Evolutionary conservation across 1,140 invertebrate genomes (phyloP).

Genomic region (Hycleus phaleratus): DNA sequence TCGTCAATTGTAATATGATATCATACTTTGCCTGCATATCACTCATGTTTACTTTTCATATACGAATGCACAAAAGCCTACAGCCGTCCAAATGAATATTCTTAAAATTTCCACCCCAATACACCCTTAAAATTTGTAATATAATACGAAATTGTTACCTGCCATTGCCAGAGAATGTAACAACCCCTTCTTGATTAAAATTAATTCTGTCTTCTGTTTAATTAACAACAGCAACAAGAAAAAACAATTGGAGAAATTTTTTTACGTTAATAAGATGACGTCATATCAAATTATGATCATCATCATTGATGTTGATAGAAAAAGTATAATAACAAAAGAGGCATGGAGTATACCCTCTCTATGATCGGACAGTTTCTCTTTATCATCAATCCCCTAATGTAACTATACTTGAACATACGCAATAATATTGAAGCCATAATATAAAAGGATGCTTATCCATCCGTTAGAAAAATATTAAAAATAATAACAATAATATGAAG

Average conservation of each 20-base stretch:
- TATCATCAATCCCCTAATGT: too few relatives aligned
- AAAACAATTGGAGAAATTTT: too few relatives aligned
- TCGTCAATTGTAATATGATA: slow-evolving; percentile 30
- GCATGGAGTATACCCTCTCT: too few relatives aligned
- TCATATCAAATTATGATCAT: slow-evolving; percentile 17
- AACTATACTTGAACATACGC: not conserved
- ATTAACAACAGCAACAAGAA: too few relatives aligned
- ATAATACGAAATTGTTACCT: not conserved
- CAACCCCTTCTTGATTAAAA: too few relatives aligned
- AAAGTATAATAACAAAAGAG: not conserved
- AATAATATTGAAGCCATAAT: not conserved
- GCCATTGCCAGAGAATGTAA: too few relatives aligned
- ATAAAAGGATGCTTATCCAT: not conserved
- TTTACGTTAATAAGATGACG: slow-evolving; percentile 1
- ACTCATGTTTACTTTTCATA: slow-evolving; percentile 34
- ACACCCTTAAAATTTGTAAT: not conserved
- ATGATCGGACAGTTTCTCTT: too few relatives aligned
- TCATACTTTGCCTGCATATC: slow-evolving; percentile 29
- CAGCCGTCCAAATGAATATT: slow-evolving; percentile 18
- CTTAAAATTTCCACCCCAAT: not conserved
- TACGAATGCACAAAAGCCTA: slow-evolving; percentile 28
- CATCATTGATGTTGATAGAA: not conserved
- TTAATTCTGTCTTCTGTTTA: too few relatives aligned
- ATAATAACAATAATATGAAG: not conserved
- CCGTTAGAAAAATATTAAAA: not conserved